Percentiles rank a stretch among this genome's conserved stretches.
These are phyloP conservation scores for Cinclus cinclus DNA, from an alignment of 2,113 vertebrate species.

Conservation along the genomic window DNA sequence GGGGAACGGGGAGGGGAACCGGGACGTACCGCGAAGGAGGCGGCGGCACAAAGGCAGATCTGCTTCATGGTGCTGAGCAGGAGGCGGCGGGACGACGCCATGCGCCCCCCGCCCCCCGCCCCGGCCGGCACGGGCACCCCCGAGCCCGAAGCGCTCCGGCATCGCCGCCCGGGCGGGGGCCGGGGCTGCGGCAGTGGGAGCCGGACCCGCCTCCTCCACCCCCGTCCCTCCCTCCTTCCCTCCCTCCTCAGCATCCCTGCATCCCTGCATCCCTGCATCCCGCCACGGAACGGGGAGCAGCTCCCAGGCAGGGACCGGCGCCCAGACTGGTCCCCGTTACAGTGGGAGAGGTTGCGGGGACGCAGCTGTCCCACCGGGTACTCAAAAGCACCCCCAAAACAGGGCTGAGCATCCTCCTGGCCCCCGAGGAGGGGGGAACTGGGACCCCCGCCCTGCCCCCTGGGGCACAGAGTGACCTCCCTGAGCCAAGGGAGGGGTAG, in stretches of 20 bases:
- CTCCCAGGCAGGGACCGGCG: neutral
- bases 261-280: neutral
- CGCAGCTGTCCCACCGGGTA: neutral
- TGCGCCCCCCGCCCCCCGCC: constrained; percentile 29
- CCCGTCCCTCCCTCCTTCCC: neutral
- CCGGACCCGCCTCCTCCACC: constrained; percentile 44
- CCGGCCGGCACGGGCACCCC: neutral
- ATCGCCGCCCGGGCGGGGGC: constrained; percentile 3
- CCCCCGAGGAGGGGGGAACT: accelerated
- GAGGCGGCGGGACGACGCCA: constrained; percentile 72
- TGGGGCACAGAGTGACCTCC: neutral
- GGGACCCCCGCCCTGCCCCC: neutral
- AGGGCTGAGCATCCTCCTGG: neutral
- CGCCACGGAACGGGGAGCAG: neutral
- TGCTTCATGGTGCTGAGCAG: constrained; percentile 82
- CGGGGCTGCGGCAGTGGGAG: constrained; percentile 38
- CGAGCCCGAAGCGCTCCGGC: neutral
- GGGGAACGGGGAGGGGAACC: neutral
- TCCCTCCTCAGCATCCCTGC: neutral
- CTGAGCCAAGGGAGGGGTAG: neutral
- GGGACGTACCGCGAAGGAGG: constrained; percentile 82
- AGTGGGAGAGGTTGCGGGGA: accelerated
- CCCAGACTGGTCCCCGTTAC: neutral
- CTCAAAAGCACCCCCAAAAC: neutral
- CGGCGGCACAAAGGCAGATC: constrained; percentile 82